Base-by-base conservation (phyloP, 1,140 invertebrate genomes). In the Potamilus streckersoni region DNA sequence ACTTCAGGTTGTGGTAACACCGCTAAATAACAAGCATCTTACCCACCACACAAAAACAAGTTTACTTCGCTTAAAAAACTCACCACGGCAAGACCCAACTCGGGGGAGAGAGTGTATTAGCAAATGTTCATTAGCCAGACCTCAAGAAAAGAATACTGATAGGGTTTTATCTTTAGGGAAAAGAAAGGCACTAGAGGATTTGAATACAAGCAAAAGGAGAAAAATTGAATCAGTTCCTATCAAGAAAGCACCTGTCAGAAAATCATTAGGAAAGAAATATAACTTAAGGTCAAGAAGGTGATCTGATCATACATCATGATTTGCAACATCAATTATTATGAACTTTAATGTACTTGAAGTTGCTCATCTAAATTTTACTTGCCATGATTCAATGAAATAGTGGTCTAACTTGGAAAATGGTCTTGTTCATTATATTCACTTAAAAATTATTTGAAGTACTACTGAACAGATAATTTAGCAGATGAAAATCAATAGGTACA, bases 21-120 rank as follows among this genome's bases (percentile, higher is more conserved):
- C 84, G 6, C 19, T 84, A 6, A 76, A 83, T 27, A 82, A 81
- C 49, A 82, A 78, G 71, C 49, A 80, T 60, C 63, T 79, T 17
- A 68, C 80, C 16, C 79, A 82, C 13, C 85, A 86, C 59, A 86
- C 85, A 17, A 84, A 84, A 63, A 84, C 83, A 27, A 84, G 83
- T 57, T 79, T 86, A 23, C 67, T 86, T 55, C 70, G 85, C 23
- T 58, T 86, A 19, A 82, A 79, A 67, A 80, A 77, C 64, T 82
- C 84, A 0, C 83, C 83, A 31, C 79, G 58, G 4, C 80, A 74
- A 68, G 77, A 79, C 49, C 66, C 76, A 1, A 79, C 71, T 13
- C 57, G 79, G 23, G 80, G 77, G 38, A 60, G 80, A 11, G 70
- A 72, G 65, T 71, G 70, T 62, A 17, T 66, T 16, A 71, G 58